Percentiles rank a stretch among this genome's conserved stretches.
phyloP scores from a whole-genome alignment of 2,888 invertebrate genomes.

The Standfussiana lucernea region DNA sequence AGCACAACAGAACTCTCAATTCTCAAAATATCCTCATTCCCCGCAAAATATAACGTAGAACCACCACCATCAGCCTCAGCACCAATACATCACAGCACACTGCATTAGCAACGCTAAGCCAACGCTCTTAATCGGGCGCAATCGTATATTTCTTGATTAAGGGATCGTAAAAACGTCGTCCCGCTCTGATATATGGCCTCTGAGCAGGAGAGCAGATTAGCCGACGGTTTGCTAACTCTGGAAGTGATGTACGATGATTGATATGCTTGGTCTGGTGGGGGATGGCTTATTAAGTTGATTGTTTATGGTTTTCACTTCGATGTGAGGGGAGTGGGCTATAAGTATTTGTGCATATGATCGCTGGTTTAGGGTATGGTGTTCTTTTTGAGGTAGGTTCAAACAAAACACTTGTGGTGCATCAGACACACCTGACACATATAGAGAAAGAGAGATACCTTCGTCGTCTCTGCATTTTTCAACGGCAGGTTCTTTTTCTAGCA shows the following conservation, averaged over 20 bases:
- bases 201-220: constrained; percentile 80
- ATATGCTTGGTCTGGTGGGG: constrained; percentile 52
- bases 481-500: neutral
- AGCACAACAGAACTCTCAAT: neutral
- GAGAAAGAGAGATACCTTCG: neutral
- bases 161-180: constrained; percentile 89
- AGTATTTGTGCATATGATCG: neutral
- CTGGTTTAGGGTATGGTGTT: neutral
- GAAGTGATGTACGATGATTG: constrained; percentile 68
- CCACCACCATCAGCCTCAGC: constrained; percentile 31
- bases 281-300: constrained; percentile 61
- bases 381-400: neutral
- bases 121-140: constrained; percentile 85
- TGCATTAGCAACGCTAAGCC: constrained; percentile 87
- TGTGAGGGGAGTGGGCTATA: neutral
- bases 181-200: constrained; percentile 82
- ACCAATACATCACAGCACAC: constrained; percentile 79
- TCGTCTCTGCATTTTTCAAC: neutral
- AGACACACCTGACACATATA: neutral
- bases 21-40: constrained; percentile 26
- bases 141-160: constrained; percentile 89
- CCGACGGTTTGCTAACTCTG: constrained; percentile 71
- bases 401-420: neutral
- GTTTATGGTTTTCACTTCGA: constrained; percentile 48
- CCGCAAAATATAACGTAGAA: constrained; percentile 31